Percentiles rank a stretch among this genome's conserved stretches.
Conservation (phyloP, 1,140 invertebrate species). For the Calephelis virginiensis region DNA sequence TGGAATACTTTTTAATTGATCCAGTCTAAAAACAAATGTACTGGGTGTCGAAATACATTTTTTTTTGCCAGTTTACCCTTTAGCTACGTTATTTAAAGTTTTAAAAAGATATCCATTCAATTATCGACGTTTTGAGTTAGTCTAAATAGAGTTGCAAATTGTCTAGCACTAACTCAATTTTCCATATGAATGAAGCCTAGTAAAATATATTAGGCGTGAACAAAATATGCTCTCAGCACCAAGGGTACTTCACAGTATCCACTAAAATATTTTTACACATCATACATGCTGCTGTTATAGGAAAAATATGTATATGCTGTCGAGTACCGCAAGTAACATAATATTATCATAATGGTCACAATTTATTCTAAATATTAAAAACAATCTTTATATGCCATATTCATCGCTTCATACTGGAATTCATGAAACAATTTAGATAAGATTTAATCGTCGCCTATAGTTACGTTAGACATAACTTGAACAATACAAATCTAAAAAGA, state of each 20-base stretch:
- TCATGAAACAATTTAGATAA: too few relatives aligned
- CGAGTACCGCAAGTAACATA: too few relatives aligned
- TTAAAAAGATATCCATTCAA: neutral
- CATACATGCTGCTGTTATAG: neutral
- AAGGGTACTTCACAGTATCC: neutral
- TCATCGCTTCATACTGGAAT: too few relatives aligned
- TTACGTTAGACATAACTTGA: too few relatives aligned
- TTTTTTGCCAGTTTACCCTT: neutral
- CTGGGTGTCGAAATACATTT: neutral
- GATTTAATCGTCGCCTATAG: too few relatives aligned
- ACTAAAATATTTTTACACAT: neutral
- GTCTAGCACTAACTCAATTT: neutral
- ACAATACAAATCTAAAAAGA: too few relatives aligned
- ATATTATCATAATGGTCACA: too few relatives aligned
- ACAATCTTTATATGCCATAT: too few relatives aligned
- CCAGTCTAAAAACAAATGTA: too few relatives aligned
- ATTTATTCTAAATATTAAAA: too few relatives aligned
- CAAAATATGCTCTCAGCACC: neutral
- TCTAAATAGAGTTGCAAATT: neutral
- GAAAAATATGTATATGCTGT: neutral
- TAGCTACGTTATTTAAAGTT: neutral
- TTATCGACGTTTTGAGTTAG: neutral
- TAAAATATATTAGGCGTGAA: conserved; percentile 12
- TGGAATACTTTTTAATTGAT: too few relatives aligned
- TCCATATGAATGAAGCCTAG: neutral